Evolutionary conservation across 2,888 invertebrate genomes (phyloP), one percentile per base, ranked within the genome.

Genomic region (Aleiodes alternator): DNA sequence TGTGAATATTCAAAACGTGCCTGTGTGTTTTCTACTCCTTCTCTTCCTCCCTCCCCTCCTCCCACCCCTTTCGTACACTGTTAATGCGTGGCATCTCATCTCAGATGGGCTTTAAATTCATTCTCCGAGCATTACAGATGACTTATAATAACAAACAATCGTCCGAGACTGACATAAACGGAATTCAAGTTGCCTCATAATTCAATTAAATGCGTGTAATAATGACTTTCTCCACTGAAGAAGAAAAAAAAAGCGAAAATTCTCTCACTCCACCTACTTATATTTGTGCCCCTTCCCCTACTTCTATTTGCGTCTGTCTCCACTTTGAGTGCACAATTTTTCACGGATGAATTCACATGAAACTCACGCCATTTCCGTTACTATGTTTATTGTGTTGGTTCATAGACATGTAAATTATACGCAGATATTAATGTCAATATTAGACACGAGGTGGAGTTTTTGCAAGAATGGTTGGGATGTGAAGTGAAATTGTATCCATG

Each of bases 391-490:
- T 66, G 34, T 72, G 87, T 88, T 87, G 80, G 80, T 85, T 81
- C 84, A 84, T 87, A 88, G 87, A 88, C 88, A 86, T 87, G 87
- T 88, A 89, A 89, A 89, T 89, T 88, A 87, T 83, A 82, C 82
- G 78, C 82, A 50, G 83, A 88, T 87, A 89, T 89, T 88, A 89
- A 89, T 83, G 89, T 89, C 89, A 89, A 89, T 87, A 87, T 43
- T 16, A 16, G 64, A 64, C 48, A 14, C 64, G 1, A 11, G 8
- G 43, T 7, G 64, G 16, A 43, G 43, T 43, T 86, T 23, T 87
- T 84, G 86, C 85, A 23, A 23, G 79, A 83, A 79, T n/a, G 83
- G 53, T 79, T 23, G 23, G 80, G 80, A 80, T 81, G 23, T 23
- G 84, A 80, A 78, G 51, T 56, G 72, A 57, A 75, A 74, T 75